Evolutionary conservation across 1,140 invertebrate species (phyloP).

Genomic region (Leptopilina boulardi): DNA sequence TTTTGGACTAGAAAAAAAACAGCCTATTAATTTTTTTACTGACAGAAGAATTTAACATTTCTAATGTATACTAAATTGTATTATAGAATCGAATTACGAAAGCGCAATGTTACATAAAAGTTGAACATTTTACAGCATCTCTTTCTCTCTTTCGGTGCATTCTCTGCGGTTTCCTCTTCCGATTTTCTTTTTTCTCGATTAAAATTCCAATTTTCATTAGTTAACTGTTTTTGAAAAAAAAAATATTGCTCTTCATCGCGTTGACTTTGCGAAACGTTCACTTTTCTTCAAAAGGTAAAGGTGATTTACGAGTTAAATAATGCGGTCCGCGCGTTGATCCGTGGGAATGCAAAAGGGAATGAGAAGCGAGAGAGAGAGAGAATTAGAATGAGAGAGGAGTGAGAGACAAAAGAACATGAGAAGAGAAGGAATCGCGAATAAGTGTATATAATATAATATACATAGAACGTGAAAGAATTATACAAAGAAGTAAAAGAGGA

Average conservation of each 20-base stretch:
- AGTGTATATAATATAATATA: too few relatives aligned
- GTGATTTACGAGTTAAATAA: slow-evolving; percentile 49
- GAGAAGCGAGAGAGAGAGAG: slow-evolving; percentile 52
- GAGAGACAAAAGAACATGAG: slow-evolving; percentile 31
- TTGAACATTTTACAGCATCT: slow-evolving; percentile 22
- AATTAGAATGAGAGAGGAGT: slow-evolving; percentile 49
- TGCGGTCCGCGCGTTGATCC: slow-evolving; percentile 45
- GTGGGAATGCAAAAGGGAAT: slow-evolving; percentile 58
- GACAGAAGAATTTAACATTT: background rate
- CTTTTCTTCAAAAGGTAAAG: slow-evolving; percentile 57
- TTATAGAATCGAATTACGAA: slow-evolving; percentile 10
- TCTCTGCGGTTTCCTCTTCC: slow-evolving; percentile 23
- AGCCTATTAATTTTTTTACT: background rate
- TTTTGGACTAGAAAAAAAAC: too few relatives aligned
- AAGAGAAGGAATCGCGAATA: slow-evolving; percentile 19
- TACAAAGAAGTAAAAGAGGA: slow-evolving; percentile 39
- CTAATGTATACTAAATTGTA: slow-evolving; percentile 13
- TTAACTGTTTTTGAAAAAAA: too few relatives aligned
- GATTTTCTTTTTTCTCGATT: slow-evolving; percentile 4
- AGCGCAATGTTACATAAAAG: slow-evolving; percentile 1
- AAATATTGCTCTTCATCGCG: slow-evolving; percentile 9
- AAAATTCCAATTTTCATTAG: too few relatives aligned
- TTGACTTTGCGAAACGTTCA: slow-evolving; percentile 56
- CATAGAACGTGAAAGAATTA: slow-evolving; percentile 35
- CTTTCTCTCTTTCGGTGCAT: background rate